Evolutionary conservation across 2,888 invertebrate species (phyloP).

Genomic region (Esperia sulphurella): DNA sequence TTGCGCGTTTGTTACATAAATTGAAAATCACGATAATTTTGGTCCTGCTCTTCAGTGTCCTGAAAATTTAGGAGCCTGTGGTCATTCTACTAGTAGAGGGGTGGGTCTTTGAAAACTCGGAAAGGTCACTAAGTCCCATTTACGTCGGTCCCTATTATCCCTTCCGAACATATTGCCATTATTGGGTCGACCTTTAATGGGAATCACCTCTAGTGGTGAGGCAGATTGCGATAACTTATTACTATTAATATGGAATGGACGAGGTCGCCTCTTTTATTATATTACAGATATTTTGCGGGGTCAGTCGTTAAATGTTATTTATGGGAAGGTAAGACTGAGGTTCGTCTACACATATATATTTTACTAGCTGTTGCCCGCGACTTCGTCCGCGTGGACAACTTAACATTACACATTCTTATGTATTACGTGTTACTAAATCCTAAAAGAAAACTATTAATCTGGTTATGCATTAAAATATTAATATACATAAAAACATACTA

Average conservation of each 20-base stretch:
- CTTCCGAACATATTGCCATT: constrained; percentile 61
- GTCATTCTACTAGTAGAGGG: not conserved
- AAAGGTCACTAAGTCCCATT: constrained; percentile 60
- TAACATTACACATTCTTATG: too few species aligned
- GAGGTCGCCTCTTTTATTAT: constrained; percentile 22
- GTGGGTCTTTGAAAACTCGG: constrained; percentile 23
- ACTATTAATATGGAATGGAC: constrained; percentile 50
- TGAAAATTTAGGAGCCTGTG: not conserved
- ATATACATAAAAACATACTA: too few species aligned
- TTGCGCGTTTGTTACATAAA: not conserved
- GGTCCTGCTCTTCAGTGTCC: not conserved
- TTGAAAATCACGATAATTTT: not conserved
- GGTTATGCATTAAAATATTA: too few species aligned
- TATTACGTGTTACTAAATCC: too few species aligned
- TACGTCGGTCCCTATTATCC: constrained; percentile 64
- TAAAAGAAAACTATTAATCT: too few species aligned
- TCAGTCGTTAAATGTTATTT: not conserved
- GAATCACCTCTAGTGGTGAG: constrained; percentile 44
- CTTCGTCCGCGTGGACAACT: too few species aligned
- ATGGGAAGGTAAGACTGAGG: too few species aligned
- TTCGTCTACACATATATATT: too few species aligned
- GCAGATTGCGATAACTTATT: constrained; percentile 52
- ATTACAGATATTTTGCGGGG: constrained; percentile 7
- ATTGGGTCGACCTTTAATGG: constrained; percentile 62
- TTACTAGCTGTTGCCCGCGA: too few species aligned